Conservation (phyloP, 1,140 invertebrate genomes). For the Dermatophagoides farinae region DNA sequence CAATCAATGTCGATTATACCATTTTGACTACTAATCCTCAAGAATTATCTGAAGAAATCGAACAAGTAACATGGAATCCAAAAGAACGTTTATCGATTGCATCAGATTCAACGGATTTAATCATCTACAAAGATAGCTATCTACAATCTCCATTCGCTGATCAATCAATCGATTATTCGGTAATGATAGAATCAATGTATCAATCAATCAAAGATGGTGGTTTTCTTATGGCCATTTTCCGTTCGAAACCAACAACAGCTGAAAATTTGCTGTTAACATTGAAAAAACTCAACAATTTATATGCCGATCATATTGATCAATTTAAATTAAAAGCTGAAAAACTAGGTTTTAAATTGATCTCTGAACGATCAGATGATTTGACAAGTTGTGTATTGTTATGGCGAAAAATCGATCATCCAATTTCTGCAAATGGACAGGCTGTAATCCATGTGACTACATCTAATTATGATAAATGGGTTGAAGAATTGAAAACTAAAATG, state of each 20-base stretch:
- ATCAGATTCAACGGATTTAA: slow-evolving; percentile 22
- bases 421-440: slow-evolving; percentile 18
- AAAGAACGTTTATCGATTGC: slow-evolving; percentile 16
- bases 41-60: slow-evolving; percentile 21
- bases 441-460: slow-evolving; percentile 27
- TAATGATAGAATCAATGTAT: slow-evolving; percentile 21
- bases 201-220: slow-evolving; percentile 44
- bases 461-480: slow-evolving; percentile 46
- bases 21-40: slow-evolving; percentile 22
- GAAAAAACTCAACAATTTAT: slow-evolving; percentile 29
- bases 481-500: slow-evolving; percentile 28
- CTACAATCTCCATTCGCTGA: slow-evolving; percentile 17
- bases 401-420: slow-evolving; percentile 14
- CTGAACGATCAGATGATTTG: slow-evolving; percentile 22
- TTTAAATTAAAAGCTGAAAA: slow-evolving; percentile 14
- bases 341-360: slow-evolving; percentile 18
- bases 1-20: slow-evolving; percentile 27
- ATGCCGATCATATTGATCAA: slow-evolving; percentile 19
- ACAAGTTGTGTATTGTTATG: slow-evolving; percentile 8
- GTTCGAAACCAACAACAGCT: slow-evolving; percentile 26
- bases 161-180: slow-evolving; percentile 24
- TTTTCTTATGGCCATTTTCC: slow-evolving; percentile 54
- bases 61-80: slow-evolving; percentile 23
- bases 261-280: slow-evolving; percentile 21
- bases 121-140: slow-evolving; percentile 23